A percentile compares a stretch with the other conserved stretches of the same genome.
Conservation (phyloP, 2,888 invertebrate species). For the Horisme vitalbata region DNA sequence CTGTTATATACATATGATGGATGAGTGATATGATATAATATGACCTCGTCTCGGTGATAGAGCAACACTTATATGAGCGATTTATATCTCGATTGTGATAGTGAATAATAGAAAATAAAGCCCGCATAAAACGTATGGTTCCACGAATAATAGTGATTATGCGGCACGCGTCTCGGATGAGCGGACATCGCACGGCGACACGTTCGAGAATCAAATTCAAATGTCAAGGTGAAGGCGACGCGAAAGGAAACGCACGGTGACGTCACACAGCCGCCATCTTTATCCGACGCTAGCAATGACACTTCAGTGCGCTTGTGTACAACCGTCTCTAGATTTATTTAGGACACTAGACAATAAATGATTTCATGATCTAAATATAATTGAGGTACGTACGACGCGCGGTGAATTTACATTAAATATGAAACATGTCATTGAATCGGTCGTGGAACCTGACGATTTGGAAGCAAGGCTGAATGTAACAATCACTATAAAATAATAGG, state of each 20-base stretch:
- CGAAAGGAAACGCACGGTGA: slow-evolving; percentile 75
- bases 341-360: slow-evolving; percentile 50
- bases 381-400: slow-evolving; percentile 27
- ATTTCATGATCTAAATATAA: slow-evolving; percentile 40
- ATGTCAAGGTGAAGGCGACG: slow-evolving; percentile 78
- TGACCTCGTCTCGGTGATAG: background rate
- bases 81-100: background rate
- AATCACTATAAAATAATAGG: slow-evolving; percentile 28
- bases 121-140: slow-evolving; percentile 7
- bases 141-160: slow-evolving; percentile 42
- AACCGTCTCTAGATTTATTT: slow-evolving; percentile 49
- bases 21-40: no score
- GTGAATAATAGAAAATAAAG: background rate
- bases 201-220: slow-evolving; percentile 73
- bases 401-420: slow-evolving; percentile 26
- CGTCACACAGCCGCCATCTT: slow-evolving; percentile 72
- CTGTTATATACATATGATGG: no score
- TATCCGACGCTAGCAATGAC: slow-evolving; percentile 45
- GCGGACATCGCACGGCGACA: slow-evolving; percentile 58
- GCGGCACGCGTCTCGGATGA: slow-evolving; percentile 54
- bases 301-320: slow-evolving; percentile 40
- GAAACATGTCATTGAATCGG: slow-evolving; percentile 29
- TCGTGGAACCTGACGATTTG: slow-evolving; percentile 26
- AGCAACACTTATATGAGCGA: background rate
- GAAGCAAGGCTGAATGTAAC: slow-evolving; percentile 26